Evolutionary conservation across 1,140 invertebrate genomes (phyloP).

Genomic region (Platorchestia sp.): DNA sequence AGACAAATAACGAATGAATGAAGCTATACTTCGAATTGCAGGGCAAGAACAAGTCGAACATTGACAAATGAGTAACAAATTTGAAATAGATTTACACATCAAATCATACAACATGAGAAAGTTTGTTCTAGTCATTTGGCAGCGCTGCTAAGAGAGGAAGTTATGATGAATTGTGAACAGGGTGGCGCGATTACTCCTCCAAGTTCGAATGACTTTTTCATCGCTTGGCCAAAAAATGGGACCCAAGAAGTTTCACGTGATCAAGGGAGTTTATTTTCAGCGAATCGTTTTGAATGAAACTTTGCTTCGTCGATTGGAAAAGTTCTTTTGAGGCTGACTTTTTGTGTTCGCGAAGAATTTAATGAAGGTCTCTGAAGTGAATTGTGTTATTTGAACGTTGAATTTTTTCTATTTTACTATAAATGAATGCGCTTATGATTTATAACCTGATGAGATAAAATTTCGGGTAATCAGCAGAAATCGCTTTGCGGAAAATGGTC

Average conservation of each 20-base stretch:
- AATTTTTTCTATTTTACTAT: not conserved
- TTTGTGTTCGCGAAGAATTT: not conserved
- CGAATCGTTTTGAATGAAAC: not conserved
- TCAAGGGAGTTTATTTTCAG: not conserved
- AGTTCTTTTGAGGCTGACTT: not conserved
- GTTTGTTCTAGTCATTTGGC: not conserved
- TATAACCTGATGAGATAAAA: no score
- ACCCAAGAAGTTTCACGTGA: not conserved
- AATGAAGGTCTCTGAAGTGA: not conserved
- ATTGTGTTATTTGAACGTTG: not conserved
- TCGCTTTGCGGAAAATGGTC: no score
- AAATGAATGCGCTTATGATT: no score
- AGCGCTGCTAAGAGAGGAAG: not conserved
- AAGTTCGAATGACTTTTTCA: not conserved
- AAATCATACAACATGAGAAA: not conserved
- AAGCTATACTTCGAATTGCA: not conserved
- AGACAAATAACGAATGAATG: not conserved
- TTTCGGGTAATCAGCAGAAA: no score
- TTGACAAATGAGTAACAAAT: not conserved
- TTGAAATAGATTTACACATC: not conserved
- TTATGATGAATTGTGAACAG: not conserved
- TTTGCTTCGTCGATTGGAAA: not conserved
- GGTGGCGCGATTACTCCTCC: not conserved
- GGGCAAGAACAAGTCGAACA: not conserved
- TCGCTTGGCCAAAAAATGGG: not conserved